Base-by-base conservation (phyloP, 1,140 invertebrate genomes). In the Eueides isabella region DNA sequence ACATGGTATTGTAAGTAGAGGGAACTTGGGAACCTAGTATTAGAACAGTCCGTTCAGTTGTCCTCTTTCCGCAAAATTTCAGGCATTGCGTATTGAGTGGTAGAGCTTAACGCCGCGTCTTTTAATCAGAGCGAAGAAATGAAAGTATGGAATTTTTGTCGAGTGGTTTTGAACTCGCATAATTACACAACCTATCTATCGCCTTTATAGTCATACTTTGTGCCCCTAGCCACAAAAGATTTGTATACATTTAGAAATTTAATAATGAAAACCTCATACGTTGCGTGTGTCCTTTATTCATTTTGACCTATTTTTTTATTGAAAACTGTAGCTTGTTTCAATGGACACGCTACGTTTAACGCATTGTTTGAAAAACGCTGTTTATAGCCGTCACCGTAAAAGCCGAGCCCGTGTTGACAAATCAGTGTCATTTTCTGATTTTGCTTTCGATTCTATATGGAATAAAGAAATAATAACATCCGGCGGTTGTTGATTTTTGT, bases 351-450 rank as follows among this genome's bases (percentile, higher is more conserved):
- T 61, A 68, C 44, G 11, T 5, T 67, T 23, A 48, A 16, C 67
- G 12, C 67, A 55, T 68, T 68, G 67, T 68, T 61, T 55, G 44
- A 29, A 7, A 55, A 68, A 38, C 11, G 48, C 48, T 55, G 48
- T 55, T 55, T 26, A 55, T 12, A 55, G 9, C 48, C 41, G 41
- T 19, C 19, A 44, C 41, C n/a, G n/a, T 23, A 16, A 44, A 44
- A 44, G 41, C 41, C 48, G 48, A 55, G 48, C 48, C 48, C 48
- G 7, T 55, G 48, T 55, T 55, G 48, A 55, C 48, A 55, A 26
- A 55, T 55, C 19, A 26, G 48, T 55, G 48, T 55, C 48, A 55
- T 55, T 55, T 55, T 26, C 19, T 23, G 44, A n/a, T 55, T 11
- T 11, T 55, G 19, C 44, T 12, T 23, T 23, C n/a, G n/a, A 23